Percentiles rank a stretch among this genome's conserved stretches.
Evolutionary conservation across 2,113 vertebrate genomes (phyloP).

Genomic region (Pedionomus torquatus): DNA sequence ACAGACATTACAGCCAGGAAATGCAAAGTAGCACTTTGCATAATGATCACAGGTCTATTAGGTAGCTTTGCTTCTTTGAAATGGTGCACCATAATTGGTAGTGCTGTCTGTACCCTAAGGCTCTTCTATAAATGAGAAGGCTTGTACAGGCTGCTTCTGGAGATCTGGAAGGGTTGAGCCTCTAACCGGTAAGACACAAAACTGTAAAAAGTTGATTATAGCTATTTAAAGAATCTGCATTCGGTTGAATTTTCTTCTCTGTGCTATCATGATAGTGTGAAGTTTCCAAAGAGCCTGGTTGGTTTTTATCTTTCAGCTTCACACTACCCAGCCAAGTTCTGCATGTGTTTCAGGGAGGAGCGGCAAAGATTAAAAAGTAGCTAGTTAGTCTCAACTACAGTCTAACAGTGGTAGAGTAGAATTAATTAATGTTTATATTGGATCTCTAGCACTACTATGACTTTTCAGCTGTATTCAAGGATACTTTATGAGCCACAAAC

Average conservation of each 20-base stretch:
- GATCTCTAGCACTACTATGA: not conserved
- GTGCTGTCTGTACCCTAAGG: not conserved
- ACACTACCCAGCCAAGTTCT: constrained; percentile 71
- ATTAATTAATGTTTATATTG: not conserved
- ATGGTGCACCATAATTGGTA: not conserved
- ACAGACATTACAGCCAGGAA: not conserved
- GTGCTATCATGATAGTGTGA: constrained; percentile 27
- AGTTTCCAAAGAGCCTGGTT: constrained; percentile 42
- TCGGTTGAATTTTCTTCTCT: not conserved
- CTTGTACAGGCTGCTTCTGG: not conserved
- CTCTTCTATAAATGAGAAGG: not conserved
- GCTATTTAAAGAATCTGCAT: not conserved
- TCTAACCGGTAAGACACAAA: not conserved
- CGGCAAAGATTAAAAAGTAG: not conserved
- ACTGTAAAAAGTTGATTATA: not conserved
- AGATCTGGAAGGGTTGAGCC: not conserved
- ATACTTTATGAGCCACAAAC: not conserved
- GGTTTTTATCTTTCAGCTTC: constrained; percentile 76
- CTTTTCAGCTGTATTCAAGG: not conserved
- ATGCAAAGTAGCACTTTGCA: not conserved
- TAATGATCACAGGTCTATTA: not conserved
- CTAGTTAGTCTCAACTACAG: not conserved
- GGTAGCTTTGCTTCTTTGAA: not conserved
- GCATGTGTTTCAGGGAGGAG: constrained; percentile 40
- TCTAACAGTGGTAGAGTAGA: not conserved